Percentiles rank a stretch among this genome's conserved stretches.
Evolutionary conservation across 2,113 vertebrate species (phyloP).

Genomic region (Eublepharis macularius): DNA sequence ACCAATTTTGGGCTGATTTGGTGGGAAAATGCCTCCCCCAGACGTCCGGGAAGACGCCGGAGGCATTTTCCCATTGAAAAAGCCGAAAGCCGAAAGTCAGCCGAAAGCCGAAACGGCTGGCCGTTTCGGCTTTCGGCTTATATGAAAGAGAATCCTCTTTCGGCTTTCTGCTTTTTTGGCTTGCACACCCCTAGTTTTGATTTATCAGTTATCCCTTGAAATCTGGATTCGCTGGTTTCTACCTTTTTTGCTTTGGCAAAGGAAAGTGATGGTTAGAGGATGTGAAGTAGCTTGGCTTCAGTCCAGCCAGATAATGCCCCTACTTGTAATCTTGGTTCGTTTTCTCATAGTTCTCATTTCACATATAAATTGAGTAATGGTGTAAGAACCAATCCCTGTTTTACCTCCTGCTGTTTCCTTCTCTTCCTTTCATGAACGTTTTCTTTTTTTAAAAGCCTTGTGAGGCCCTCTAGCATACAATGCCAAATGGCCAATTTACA

Average conservation of each 20-base stretch:
- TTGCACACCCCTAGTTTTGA: no score
- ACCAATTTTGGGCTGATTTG: no score
- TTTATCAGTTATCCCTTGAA: background rate
- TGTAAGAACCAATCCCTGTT: constrained; percentile 16
- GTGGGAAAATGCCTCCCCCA: no score
- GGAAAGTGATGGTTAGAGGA: background rate
- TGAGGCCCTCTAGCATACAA: constrained; percentile 16
- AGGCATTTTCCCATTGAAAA: no score
- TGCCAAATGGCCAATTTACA: constrained; percentile 40
- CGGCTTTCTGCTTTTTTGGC: no score
- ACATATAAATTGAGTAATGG: constrained; percentile 15
- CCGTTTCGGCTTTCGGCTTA: no score
- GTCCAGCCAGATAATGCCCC: background rate
- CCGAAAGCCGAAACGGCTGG: no score
- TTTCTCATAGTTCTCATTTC: background rate
- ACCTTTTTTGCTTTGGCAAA: background rate
- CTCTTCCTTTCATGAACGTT: background rate
- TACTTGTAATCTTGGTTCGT: background rate
- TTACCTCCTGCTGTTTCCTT: constrained; percentile 28
- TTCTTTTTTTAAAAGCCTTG: background rate
- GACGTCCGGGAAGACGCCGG: no score
- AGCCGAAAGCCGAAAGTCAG: no score
- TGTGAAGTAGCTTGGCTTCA: background rate
- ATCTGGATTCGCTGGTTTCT: background rate
- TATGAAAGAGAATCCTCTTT: no score